Conservation (phyloP, 2,888 invertebrate genomes). For the Phasia obesa region DNA sequence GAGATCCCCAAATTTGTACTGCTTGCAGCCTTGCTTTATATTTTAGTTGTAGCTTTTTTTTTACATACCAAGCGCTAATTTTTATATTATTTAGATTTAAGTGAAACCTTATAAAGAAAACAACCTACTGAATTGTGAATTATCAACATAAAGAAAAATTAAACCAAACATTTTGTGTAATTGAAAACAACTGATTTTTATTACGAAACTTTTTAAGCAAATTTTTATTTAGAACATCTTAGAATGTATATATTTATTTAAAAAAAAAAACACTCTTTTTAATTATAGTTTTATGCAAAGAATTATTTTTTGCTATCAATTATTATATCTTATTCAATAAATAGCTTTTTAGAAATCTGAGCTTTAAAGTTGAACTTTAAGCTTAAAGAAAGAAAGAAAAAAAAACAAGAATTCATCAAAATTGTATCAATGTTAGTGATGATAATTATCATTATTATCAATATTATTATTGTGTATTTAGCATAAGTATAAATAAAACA, state of each 20-base stretch:
- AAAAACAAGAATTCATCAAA: slow-evolving; percentile 12
- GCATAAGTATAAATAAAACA: slow-evolving; percentile 7
- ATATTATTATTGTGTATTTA: slow-evolving; percentile 37
- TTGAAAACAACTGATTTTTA: too few relatives aligned
- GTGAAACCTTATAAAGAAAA: slow-evolving; percentile 10
- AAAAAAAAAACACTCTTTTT: neutral
- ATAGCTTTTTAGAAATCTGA: slow-evolving; percentile 23
- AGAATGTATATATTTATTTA: slow-evolving; percentile 55
- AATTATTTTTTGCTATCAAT: neutral
- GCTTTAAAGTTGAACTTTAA: slow-evolving; percentile 48
- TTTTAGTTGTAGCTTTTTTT: slow-evolving; percentile 14
- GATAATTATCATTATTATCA: slow-evolving; percentile 27
- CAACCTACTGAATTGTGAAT: slow-evolving; percentile 16
- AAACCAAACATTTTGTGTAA: neutral
- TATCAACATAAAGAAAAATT: neutral
- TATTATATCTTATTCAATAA: slow-evolving; percentile 26
- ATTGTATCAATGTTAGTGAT: slow-evolving; percentile 50
- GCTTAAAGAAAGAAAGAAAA: slow-evolving; percentile 26
- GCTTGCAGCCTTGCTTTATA: too few relatives aligned
- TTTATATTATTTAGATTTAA: slow-evolving; percentile 50
- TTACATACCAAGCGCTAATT: slow-evolving; percentile 15
- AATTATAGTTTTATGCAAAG: neutral
- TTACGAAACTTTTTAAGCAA: slow-evolving; percentile 2
- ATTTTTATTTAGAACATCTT: slow-evolving; percentile 31
- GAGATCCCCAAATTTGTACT: slow-evolving; percentile 25